A percentile compares a stretch with the other conserved stretches of the same genome.
Conservation (phyloP, 2,113 vertebrate genomes). For the Climacteris rufus region DNA sequence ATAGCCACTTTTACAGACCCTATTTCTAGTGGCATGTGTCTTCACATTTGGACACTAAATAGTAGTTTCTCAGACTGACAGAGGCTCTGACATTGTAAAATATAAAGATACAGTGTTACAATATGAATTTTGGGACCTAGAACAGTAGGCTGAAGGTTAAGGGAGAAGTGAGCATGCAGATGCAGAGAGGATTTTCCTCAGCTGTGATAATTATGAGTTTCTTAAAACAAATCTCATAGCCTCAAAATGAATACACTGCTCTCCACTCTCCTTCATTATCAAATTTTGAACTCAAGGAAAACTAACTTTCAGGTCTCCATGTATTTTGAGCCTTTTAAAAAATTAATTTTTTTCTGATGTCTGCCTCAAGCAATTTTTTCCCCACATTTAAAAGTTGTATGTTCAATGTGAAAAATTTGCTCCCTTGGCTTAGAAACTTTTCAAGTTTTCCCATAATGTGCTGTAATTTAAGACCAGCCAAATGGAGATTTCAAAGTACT, state of each 20-base stretch:
- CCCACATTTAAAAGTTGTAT: not conserved
- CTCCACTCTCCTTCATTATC: not conserved
- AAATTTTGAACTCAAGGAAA: not conserved
- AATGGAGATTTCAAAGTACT: not conserved
- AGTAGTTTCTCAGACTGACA: not conserved
- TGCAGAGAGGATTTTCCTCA: not conserved
- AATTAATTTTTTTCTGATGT: not conserved
- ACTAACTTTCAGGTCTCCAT: not conserved
- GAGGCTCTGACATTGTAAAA: not conserved
- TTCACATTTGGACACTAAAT: not conserved
- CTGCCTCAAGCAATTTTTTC: not conserved
- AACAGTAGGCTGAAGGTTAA: not conserved
- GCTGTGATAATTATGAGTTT: not conserved
- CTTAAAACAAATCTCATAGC: not conserved
- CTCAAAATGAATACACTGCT: not conserved
- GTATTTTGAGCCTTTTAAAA: not conserved
- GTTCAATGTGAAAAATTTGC: not conserved
- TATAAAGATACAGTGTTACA: not conserved
- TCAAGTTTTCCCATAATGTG: not conserved
- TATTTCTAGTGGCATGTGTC: not conserved
- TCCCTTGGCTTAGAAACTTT: not conserved
- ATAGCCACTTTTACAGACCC: not conserved
- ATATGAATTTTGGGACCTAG: not conserved
- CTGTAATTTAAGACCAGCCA: not conserved
- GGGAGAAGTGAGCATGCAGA: not conserved